phyloP scores from a whole-genome alignment of 2,797 vertebrate genomes.

The Jordanella pulchra region DNA sequence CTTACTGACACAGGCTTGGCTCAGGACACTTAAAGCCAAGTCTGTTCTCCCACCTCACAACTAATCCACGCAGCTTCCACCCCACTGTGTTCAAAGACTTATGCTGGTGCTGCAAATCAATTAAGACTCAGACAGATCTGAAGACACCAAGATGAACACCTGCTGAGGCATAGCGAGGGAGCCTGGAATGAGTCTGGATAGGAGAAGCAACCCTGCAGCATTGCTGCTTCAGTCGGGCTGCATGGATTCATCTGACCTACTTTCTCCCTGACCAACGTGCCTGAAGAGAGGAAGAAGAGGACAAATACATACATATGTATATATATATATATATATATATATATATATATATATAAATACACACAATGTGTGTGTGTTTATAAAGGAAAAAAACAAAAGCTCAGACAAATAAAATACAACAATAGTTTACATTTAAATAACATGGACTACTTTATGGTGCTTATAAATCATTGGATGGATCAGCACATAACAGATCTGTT shows the following conservation, averaged over 20 bases:
- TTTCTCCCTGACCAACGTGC: constrained; percentile 53
- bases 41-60: constrained; percentile 38
- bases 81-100: constrained; percentile 20
- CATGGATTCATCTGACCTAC: constrained; percentile 81
- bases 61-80: constrained; percentile 67
- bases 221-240: constrained; percentile 53
- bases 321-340: no score
- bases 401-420: no score
- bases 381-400: no score
- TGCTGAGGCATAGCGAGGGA: constrained; percentile 30
- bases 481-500: no score
- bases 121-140: constrained; percentile 13
- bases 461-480: no score
- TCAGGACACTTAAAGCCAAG: constrained; percentile 41
- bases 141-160: constrained; percentile 24
- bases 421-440: no score
- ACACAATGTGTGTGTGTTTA: no score
- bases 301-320: neutral
- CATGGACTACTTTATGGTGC: no score
- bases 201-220: constrained; percentile 21
- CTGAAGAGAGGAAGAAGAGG: constrained; percentile 49
- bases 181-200: constrained; percentile 2
- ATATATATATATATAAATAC: no score
- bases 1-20: constrained; percentile 66
- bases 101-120: constrained; percentile 1